phyloP scores from a whole-genome alignment of 2,113 vertebrate genomes.

The Sinocyclocheilus anshuiensis region DNA sequence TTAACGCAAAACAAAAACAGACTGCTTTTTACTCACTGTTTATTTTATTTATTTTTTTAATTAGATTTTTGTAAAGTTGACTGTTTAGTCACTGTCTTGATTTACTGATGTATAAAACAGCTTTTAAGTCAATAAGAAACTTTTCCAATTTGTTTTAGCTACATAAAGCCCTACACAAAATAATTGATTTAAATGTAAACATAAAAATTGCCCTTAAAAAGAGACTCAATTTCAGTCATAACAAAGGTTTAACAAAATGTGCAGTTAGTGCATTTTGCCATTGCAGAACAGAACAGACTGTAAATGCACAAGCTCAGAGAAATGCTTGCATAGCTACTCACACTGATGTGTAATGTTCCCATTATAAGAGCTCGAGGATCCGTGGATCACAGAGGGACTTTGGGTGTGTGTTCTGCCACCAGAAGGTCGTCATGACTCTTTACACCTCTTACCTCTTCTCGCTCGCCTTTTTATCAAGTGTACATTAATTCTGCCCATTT shows the following conservation, averaged over 20 bases:
- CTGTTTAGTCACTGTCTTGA: neutral
- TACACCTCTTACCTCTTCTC: neutral
- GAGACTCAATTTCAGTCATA: neutral
- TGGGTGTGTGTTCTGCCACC: constrained; percentile 28
- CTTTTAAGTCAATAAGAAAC: neutral
- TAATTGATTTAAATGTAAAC: neutral
- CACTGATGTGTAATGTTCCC: neutral
- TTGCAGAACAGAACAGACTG: neutral
- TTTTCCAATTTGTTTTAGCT: neutral
- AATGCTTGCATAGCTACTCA: neutral
- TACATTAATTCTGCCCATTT: constrained; percentile 5
- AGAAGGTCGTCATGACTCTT: constrained; percentile 35
- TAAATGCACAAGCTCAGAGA: neutral
- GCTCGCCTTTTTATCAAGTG: neutral
- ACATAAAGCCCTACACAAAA: neutral
- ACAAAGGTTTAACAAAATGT: neutral
- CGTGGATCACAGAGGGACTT: constrained; percentile 8
- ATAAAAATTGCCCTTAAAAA: neutral
- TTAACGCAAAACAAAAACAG: too few relatives aligned
- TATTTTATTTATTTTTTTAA: too few relatives aligned
- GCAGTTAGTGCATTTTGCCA: neutral
- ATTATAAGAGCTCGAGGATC: neutral
- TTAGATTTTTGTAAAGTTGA: too few relatives aligned
- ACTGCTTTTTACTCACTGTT: too few relatives aligned
- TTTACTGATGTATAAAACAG: neutral